Evolutionary conservation across 1,140 invertebrate species (phyloP).

Genomic region (Zaprionus africanus): DNA sequence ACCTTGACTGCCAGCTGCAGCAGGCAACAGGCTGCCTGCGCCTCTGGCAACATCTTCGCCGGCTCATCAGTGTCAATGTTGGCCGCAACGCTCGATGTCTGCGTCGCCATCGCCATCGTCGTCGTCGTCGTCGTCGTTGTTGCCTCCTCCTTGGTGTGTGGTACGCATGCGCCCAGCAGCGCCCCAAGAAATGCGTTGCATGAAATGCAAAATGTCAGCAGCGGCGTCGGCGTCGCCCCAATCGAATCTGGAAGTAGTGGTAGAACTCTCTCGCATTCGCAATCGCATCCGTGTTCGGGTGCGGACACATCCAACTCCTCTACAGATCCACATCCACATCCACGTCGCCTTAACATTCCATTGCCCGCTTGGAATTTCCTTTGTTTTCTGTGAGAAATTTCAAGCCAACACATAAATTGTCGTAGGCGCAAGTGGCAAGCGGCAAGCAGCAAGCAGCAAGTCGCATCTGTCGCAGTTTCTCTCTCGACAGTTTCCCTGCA

Average conservation of each 20-base stretch:
- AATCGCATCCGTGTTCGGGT: constrained; percentile 36
- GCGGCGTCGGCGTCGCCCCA: constrained; percentile 53
- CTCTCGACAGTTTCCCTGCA: constrained; percentile 9
- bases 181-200: constrained; percentile 82
- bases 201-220: constrained; percentile 84
- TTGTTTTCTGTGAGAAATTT: constrained; percentile 83
- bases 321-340: constrained; percentile 26
- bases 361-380: constrained; percentile 73
- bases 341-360: constrained; percentile 74
- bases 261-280: constrained; percentile 23
- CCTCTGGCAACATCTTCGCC: constrained; percentile 53
- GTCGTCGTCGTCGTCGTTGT: constrained; percentile 19
- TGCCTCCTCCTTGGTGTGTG: constrained; percentile 75
- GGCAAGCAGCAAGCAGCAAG: constrained; percentile 1
- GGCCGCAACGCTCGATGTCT: constrained; percentile 48
- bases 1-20: constrained; percentile 72
- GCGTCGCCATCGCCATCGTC: constrained; percentile 19
- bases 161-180: constrained; percentile 80
- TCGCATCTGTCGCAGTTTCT: constrained; percentile 40
- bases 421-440: constrained; percentile 63
- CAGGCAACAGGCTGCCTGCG: constrained; percentile 28
- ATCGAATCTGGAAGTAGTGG: constrained; percentile 50
- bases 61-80: constrained; percentile 83
- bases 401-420: constrained; percentile 80
- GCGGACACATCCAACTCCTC: constrained; percentile 11